Evolutionary conservation across 2,113 vertebrate genomes (phyloP), one percentile per base, ranked within the genome.

Genomic region (Scomber scombrus): DNA sequence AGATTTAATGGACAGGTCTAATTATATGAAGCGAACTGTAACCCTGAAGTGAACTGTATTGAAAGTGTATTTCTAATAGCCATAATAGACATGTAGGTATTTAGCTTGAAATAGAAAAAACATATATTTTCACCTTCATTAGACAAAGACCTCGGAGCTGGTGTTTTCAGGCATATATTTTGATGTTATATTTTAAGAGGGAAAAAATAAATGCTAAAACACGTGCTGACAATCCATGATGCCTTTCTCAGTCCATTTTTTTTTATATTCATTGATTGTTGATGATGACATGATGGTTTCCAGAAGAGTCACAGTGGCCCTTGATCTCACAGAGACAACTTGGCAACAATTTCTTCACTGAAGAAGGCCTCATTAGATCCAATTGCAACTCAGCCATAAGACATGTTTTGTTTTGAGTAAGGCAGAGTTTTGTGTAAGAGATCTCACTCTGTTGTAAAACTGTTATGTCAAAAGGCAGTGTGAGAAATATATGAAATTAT

Each of bases 1-100:
- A 76, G 51, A 76, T 58, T 58, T 85, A 85, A 87, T 79, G 62
- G 73, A 79, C 54, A 83, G 70, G 43, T 67, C 69, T 90, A 89
- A 90, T 87, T 89, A 81, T 68, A 65, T 74, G 55, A 75, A 26
- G 23, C 23, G 23, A 26, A 26, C 23, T 26, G 23, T 26, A 26
- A 72, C 54, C 83, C 69, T 68, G 31, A 50, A 74, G 71, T 85
- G 72, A 64, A 81, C 15, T 78, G 31, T 71, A 85, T 70, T 62
- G 71, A 70, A 57, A 79, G 29, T 47, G 51, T 49, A 62, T 40
- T 68, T 63, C 62, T 78, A 76, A 78, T 64, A 57, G 52, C 73
- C 68, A 50, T 68, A 56, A 74, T 71, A 70, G 26, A 60, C 73
- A 87, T 64, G 60, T 63, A 71, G 67, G 54, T 84, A 68, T 77